Percentiles rank a stretch among this genome's conserved stretches.
phyloP scores from a whole-genome alignment of 2,113 vertebrate species.

The Zapus hudsonius region DNA sequence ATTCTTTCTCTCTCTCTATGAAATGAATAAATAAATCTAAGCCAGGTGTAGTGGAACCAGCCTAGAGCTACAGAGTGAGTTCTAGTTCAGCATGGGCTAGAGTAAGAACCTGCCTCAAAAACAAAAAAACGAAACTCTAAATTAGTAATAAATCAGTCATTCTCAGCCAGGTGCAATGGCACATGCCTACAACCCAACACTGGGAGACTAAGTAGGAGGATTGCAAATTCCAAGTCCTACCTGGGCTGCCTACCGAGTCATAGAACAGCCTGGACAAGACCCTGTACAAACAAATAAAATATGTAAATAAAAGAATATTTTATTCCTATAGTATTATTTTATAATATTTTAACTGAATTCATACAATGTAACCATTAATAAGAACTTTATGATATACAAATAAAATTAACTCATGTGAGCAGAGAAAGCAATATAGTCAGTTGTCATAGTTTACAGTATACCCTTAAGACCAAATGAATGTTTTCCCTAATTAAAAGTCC shows the following conservation, averaged over 20 bases:
- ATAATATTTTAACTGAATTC: not conserved
- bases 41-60: too few species aligned
- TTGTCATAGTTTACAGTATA: not conserved
- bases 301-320: not conserved
- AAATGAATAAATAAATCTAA: too few species aligned
- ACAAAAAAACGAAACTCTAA: too few species aligned
- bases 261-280: not conserved
- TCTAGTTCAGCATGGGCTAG: too few species aligned
- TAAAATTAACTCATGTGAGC: constrained; percentile 21
- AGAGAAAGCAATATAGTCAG: constrained; percentile 16
- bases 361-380: not conserved
- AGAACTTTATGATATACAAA: not conserved
- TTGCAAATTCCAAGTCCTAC: not conserved
- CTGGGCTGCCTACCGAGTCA: not conserved
- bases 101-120: too few species aligned
- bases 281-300: not conserved
- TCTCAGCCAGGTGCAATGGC: too few species aligned
- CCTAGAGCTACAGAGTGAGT: too few species aligned
- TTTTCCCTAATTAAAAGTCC: not conserved
- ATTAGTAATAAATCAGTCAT: too few species aligned
- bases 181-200: too few species aligned
- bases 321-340: not conserved
- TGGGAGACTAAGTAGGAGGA: not conserved
- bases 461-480: not conserved
- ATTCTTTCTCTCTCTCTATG: too few species aligned